Conservation (phyloP, 2,888 invertebrate species). For the Microplitis manilae region DNA sequence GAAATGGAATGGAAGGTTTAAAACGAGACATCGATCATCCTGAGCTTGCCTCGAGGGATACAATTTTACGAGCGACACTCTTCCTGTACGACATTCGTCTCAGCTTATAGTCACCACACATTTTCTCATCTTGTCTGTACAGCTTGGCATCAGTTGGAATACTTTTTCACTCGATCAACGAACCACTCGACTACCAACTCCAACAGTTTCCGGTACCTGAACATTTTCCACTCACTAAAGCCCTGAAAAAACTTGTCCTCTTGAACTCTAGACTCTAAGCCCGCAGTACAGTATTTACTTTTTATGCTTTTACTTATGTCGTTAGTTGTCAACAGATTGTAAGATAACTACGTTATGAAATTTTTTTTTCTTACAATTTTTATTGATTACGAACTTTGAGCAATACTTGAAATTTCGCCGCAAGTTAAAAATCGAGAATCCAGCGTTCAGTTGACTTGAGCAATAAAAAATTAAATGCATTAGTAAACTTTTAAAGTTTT, state of each 20-base stretch:
- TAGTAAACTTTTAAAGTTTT: too few species aligned
- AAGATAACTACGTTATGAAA: too few species aligned
- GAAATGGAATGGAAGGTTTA: conserved; percentile 14
- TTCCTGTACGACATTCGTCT: conserved; percentile 1
- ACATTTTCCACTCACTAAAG: not conserved
- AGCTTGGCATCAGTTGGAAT: not conserved
- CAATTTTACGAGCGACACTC: not conserved
- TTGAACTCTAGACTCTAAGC: not conserved
- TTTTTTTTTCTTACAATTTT: too few species aligned
- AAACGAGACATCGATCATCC: conserved; percentile 33
- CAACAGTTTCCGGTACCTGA: not conserved
- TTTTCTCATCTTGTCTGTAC: conserved; percentile 7
- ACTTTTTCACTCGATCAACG: not conserved
- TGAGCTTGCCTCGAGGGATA: not conserved
- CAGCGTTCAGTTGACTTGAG: too few species aligned
- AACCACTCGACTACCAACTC: not conserved
- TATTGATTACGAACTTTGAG: too few species aligned
- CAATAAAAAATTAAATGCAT: too few species aligned
- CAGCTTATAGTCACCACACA: not conserved
- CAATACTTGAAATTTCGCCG: too few species aligned
- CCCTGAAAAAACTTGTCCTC: not conserved
- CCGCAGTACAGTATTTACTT: not conserved
- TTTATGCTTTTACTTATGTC: not conserved
- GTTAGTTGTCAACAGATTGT: not conserved
- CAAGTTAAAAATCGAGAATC: too few species aligned